Evolutionary conservation across 2,113 vertebrate genomes (phyloP), one percentile per base, ranked within the genome.

Genomic region (Progne subis): DNA sequence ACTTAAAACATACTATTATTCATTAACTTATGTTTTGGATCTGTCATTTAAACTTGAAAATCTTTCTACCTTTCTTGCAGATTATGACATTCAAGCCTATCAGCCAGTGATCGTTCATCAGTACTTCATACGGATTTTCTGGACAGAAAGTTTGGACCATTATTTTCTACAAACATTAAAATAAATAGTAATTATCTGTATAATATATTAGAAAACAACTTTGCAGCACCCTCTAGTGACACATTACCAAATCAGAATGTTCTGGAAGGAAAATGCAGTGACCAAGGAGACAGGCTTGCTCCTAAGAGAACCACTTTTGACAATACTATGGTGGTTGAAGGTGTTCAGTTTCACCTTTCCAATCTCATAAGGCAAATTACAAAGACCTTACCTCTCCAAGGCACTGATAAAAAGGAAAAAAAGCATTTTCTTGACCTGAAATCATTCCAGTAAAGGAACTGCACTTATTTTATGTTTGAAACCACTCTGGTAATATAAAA

Each of bases 231-330:
- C 75, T 90, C 87, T 90, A 95, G 70, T 63, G 88, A 85, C 24
- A 65, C 8, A 32, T 29, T 43, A 29, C 18, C 29, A 69, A 82
- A 77, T 65, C 26, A 92, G 92, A 95, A 95, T 53, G 11, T 96
- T 96, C 95, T 93, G 55, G 94, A 95, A 95, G 55, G 94, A 95
- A 95, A 86, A 77, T 26, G 4, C 72, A 63, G 12, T 5, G 6
- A 34, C 19, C 13, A 18, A 28, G 17, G 13, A 29, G 17, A 85
- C 3, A 63, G 52, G 3, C 11, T 52, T 37, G 25, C 18, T 79
- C 28, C 32, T 52, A 61, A 78, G 53, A 72, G 86, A 91, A 67
- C 1, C 4, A 14, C 8, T 60, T 67, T 46, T 75, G 37, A 53
- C 20, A 34, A 56, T 29, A n/a, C 5, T 3, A 3, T 65, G 46